Percentiles rank a stretch among this genome's conserved stretches.
Evolutionary conservation across 1,140 invertebrate genomes (phyloP).

Genomic region (Panagrolaimus sp.): DNA sequence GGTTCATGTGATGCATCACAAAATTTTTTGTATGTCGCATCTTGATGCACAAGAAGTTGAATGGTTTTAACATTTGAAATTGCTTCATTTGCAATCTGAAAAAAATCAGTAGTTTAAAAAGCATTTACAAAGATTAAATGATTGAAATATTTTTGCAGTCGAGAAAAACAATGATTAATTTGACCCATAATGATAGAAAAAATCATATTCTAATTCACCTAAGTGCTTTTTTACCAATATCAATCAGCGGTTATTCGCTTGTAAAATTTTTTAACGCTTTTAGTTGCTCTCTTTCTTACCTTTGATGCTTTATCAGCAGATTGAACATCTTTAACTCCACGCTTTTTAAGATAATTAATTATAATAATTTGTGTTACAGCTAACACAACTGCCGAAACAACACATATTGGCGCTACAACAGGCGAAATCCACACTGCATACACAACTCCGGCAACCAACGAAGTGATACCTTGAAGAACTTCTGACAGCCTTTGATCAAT

Average conservation of each 20-base stretch:
- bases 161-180: no score
- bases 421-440: neutral
- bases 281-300: no score
- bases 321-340: constrained; percentile 1
- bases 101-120: neutral
- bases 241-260: no score
- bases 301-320: neutral
- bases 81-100: constrained; percentile 11
- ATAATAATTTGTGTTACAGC: neutral
- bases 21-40: constrained; percentile 1
- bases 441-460: neutral
- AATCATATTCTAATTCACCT: no score
- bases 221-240: no score
- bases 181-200: no score
- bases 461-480: neutral
- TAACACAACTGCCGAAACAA: neutral
- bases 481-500: constrained; percentile 4
- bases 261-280: neutral
- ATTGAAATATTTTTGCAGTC: no score
- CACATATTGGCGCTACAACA: neutral
- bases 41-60: constrained; percentile 6
- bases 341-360: constrained; percentile 1
- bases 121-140: no score
- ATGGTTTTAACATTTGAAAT: constrained; percentile 5
- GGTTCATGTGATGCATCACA: neutral